These are phyloP conservation scores for Acanthiza pusilla DNA, from an alignment of 2,797 vertebrate species.

Conservation along the genomic window DNA sequence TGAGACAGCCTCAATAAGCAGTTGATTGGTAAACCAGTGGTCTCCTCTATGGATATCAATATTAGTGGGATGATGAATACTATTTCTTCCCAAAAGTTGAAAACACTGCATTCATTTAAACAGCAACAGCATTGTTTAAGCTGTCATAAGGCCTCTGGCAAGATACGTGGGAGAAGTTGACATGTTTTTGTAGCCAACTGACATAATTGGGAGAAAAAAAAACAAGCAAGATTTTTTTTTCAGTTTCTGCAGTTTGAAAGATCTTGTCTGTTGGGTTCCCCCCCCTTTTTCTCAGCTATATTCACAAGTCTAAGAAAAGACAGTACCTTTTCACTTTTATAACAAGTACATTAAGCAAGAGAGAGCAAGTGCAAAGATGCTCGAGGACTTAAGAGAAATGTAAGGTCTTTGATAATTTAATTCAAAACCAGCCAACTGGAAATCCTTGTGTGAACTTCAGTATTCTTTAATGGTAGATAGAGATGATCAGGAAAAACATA, in stretches of 20 bases:
- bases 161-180: not conserved
- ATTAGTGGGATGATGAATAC: not conserved
- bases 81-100: not conserved
- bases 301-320: not conserved
- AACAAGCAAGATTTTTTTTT: not conserved
- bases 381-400: not conserved
- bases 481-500: not conserved
- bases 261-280: not conserved
- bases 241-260: not conserved
- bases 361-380: not conserved
- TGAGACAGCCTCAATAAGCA: not conserved
- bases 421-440: not conserved
- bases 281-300: not conserved
- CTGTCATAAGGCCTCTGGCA: constrained; percentile 4
- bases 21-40: not conserved
- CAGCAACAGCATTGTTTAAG: constrained; percentile 7
- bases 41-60: not conserved
- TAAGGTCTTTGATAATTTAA: not conserved
- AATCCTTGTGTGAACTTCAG: not conserved
- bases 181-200: constrained; percentile 15
- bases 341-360: not conserved
- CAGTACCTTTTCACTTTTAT: not conserved
- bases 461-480: not conserved
- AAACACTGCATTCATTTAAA: not conserved
- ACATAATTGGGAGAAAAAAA: constrained; percentile 25